A percentile compares a stretch with the other conserved stretches of the same genome.
These are phyloP conservation scores for Coracias cyanogaster DNA, from an alignment of 2,797 vertebrate genomes.

Conservation along the genomic window DNA sequence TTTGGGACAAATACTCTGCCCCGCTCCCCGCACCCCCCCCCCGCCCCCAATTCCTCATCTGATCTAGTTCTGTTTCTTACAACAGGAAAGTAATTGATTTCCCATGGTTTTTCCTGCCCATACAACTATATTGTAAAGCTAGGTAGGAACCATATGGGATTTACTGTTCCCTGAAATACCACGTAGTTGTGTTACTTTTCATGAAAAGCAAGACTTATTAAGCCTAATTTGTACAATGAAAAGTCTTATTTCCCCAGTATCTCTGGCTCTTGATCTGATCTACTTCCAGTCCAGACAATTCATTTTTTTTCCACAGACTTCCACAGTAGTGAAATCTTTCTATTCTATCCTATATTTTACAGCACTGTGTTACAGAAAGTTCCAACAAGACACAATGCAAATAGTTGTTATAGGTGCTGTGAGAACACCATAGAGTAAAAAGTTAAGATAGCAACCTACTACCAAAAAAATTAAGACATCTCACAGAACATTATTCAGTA, in stretches of 20 bases:
- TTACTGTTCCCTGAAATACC: background rate
- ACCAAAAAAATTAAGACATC: background rate
- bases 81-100: background rate
- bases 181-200: background rate
- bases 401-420: background rate
- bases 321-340: background rate
- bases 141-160: background rate
- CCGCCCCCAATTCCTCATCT: background rate
- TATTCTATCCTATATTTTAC: background rate
- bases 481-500: background rate
- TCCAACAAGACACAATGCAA: background rate
- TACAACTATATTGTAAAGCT: background rate
- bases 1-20: no score
- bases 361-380: background rate
- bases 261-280: background rate
- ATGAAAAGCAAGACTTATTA: background rate
- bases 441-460: background rate
- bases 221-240: background rate
- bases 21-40: no score
- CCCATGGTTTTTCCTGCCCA: background rate
- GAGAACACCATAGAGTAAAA: background rate
- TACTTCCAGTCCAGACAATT: background rate
- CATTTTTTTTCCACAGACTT: background rate
- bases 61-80: background rate
- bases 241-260: background rate